Conservation (phyloP, 37 sponge, comb jelly and placozoan species). For the Beroe forskalii region DNA sequence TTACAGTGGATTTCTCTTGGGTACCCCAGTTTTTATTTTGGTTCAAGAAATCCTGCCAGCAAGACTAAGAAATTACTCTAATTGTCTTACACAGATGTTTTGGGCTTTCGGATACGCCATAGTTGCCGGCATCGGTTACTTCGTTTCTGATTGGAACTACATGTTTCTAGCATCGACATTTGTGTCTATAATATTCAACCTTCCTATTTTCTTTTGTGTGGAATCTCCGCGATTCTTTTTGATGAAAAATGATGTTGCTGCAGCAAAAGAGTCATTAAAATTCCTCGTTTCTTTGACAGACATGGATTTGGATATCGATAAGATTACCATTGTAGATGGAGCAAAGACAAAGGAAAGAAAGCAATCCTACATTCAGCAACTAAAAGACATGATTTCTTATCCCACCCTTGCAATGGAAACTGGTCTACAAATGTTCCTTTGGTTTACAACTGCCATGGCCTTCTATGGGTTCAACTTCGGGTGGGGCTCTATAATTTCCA, state of each 20-base stretch:
- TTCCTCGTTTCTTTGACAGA: not conserved
- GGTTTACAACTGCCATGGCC: constrained; percentile 24
- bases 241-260: not conserved
- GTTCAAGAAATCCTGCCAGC: not conserved
- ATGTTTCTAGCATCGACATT: constrained; percentile 14
- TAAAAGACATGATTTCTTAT: not conserved
- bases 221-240: constrained; percentile 37
- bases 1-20: not conserved
- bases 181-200: not conserved
- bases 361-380: not conserved
- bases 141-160: constrained; percentile 42
- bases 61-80: not conserved
- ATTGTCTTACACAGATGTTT: not conserved
- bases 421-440: constrained; percentile 1
- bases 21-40: not conserved
- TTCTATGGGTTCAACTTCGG: constrained; percentile 55
- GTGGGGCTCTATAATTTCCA: constrained; percentile 15
- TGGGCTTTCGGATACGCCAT: constrained; percentile 20
- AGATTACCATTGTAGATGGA: not conserved
- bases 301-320: not conserved
- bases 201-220: not conserved
- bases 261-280: constrained; percentile 13
- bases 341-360: not conserved
- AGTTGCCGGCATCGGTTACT: not conserved
- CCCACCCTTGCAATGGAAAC: constrained; percentile 16